Evolutionary conservation across 2,888 invertebrate species (phyloP).

Genomic region (Penaeus monodon): DNA sequence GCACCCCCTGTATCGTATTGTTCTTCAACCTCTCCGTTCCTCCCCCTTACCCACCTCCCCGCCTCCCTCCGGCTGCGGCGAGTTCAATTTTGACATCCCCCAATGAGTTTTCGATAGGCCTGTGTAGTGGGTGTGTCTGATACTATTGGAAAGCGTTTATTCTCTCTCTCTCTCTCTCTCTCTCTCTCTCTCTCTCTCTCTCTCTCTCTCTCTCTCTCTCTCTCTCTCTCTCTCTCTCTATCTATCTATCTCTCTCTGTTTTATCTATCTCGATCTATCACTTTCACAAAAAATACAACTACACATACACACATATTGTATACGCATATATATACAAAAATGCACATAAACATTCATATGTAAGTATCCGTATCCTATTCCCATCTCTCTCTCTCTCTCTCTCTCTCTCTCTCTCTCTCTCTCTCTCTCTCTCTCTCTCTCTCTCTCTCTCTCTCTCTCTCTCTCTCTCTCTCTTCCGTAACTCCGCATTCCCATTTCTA

Average conservation of each 20-base stretch:
- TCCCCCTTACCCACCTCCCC: too few relatives aligned
- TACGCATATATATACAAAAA: too few relatives aligned
- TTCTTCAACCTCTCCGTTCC: too few relatives aligned
- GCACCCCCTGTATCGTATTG: too few relatives aligned
- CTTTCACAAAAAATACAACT: neutral
- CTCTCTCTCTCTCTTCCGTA: neutral
- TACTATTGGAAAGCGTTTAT: neutral
- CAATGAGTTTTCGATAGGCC: too few relatives aligned
- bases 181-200: neutral
- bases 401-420: neutral
- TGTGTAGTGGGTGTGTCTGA: too few relatives aligned
- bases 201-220: neutral
- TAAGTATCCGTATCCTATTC: neutral
- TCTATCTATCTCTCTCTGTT: neutral
- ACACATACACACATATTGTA: too few relatives aligned
- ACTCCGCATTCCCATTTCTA: too few relatives aligned
- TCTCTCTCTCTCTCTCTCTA: neutral
- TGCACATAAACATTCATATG: too few relatives aligned
- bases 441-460: slow-evolving; percentile 1
- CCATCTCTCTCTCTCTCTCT: neutral
- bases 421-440: slow-evolving; percentile 4
- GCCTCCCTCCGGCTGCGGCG: too few relatives aligned
- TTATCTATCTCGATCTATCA: neutral
- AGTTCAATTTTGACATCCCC: too few relatives aligned
- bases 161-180: neutral